Percentiles rank a stretch among this genome's conserved stretches.
phyloP scores from a whole-genome alignment of 2,113 vertebrate genomes.

The Takifugu flavidus region DNA sequence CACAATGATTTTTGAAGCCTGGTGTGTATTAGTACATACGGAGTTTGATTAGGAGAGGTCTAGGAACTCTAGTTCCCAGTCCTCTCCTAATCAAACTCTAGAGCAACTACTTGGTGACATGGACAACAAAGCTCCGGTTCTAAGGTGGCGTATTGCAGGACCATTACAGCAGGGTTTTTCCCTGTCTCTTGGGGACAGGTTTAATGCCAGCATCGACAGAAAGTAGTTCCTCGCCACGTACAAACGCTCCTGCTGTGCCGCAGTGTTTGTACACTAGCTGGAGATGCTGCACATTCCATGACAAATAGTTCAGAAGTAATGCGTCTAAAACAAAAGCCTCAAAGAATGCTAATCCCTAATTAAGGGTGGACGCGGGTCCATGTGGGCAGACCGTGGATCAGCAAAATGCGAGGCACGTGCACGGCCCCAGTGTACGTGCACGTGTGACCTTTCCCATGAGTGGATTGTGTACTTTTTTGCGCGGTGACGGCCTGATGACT shows the following conservation, averaged over 20 bases:
- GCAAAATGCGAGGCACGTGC: slow-evolving; percentile 34
- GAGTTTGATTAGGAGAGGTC: too few relatives aligned
- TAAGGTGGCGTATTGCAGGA: slow-evolving; percentile 3
- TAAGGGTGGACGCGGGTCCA: slow-evolving; percentile 50
- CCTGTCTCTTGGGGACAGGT: slow-evolving; percentile 16
- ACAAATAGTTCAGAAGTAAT: slow-evolving; percentile 82
- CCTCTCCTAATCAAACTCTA: too few relatives aligned
- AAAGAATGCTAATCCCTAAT: slow-evolving; percentile 72
- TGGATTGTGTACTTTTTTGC: neutral
- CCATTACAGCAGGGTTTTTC: slow-evolving; percentile 26
- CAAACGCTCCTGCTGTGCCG: slow-evolving; percentile 64
- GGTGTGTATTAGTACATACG: too few relatives aligned
- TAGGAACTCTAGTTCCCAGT: neutral
- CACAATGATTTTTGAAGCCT: too few relatives aligned
- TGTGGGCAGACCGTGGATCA: slow-evolving; percentile 39
- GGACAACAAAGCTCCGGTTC: slow-evolving; percentile 2
- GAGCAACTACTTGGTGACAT: neutral
- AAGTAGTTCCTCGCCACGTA: slow-evolving; percentile 34
- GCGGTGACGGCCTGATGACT: slow-evolving; percentile 15
- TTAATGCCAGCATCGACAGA: slow-evolving; percentile 29
- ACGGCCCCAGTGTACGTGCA: neutral
- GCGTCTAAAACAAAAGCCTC: slow-evolving; percentile 69
- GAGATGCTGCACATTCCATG: slow-evolving; percentile 69
- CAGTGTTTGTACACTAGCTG: slow-evolving; percentile 42
- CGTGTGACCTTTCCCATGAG: slow-evolving; percentile 2